Percentiles rank a stretch among this genome's conserved stretches.
These are phyloP conservation scores for Helicolenus hilgendorfi DNA, from an alignment of 2,797 vertebrate genomes.

Conservation along the genomic window DNA sequence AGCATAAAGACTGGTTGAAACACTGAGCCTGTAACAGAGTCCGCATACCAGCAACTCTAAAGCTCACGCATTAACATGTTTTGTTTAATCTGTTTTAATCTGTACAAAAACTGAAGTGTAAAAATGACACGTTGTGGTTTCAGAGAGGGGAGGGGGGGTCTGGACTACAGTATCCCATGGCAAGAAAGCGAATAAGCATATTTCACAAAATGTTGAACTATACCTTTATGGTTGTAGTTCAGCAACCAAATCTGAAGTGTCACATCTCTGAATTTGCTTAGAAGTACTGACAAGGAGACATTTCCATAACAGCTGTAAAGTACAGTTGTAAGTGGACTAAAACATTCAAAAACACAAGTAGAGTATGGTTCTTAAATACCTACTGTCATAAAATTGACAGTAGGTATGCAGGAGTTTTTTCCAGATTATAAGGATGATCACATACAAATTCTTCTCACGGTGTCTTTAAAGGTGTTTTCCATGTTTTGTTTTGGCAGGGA, in stretches of 20 bases:
- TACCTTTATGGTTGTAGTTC: not conserved
- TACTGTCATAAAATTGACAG: not conserved
- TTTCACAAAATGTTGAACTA: not conserved
- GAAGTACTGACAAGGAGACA: not conserved
- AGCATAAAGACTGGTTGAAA: not conserved
- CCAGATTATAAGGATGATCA: not conserved
- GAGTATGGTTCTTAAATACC: not conserved
- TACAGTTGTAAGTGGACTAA: not conserved
- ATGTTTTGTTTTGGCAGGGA: constrained; percentile 84
- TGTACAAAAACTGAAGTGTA: not conserved
- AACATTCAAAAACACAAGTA: not conserved
- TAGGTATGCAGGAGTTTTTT: not conserved
- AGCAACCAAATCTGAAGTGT: not conserved
- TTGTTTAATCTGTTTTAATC: not conserved
- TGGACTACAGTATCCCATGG: not conserved
- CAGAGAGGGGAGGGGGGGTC: not conserved
- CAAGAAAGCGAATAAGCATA: not conserved
- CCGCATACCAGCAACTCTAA: not conserved
- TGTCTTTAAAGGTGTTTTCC: constrained; percentile 18
- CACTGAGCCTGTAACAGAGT: not conserved
- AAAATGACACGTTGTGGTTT: too few relatives aligned
- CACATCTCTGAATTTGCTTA: not conserved
- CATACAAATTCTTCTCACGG: not conserved
- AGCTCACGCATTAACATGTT: not conserved
- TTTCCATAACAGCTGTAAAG: not conserved